Evolutionary conservation across 2,797 vertebrate genomes (phyloP).

Genomic region (Coregonus sp.): DNA sequence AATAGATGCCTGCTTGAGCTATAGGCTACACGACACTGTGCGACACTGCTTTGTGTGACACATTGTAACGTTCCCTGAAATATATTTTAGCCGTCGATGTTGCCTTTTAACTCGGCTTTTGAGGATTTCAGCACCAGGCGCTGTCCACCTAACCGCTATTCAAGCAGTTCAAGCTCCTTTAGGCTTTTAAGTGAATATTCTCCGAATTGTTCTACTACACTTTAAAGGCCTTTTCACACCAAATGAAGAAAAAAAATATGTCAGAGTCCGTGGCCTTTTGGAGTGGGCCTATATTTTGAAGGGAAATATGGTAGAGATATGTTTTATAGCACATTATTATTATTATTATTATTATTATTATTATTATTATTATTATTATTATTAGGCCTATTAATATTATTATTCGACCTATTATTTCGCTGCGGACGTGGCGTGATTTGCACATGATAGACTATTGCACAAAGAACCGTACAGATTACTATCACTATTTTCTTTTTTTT

Average conservation of each 20-base stretch:
- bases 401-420: background rate
- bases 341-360: too few species aligned
- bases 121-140: slow-evolving; percentile 47
- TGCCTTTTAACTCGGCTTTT: background rate
- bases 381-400: too few species aligned
- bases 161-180: background rate
- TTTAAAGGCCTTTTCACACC: background rate
- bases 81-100: background rate
- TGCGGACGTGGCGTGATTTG: slow-evolving; percentile 43
- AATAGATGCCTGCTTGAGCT: slow-evolving; percentile 6
- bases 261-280: background rate
- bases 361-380: too few species aligned
- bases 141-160: slow-evolving; percentile 32
- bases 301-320: too few species aligned
- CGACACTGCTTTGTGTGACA: background rate
- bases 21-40: background rate
- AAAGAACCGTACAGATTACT: slow-evolving; percentile 76
- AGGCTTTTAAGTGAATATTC: background rate
- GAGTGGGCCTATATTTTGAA: background rate
- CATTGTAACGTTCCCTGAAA: background rate
- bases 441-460: slow-evolving; percentile 66
- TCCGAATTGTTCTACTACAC: background rate
- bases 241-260: background rate
- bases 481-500: slow-evolving; percentile 70
- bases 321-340: too few species aligned